Conservation (phyloP, 2,797 vertebrate genomes). For the Caiman crocodilus region DNA sequence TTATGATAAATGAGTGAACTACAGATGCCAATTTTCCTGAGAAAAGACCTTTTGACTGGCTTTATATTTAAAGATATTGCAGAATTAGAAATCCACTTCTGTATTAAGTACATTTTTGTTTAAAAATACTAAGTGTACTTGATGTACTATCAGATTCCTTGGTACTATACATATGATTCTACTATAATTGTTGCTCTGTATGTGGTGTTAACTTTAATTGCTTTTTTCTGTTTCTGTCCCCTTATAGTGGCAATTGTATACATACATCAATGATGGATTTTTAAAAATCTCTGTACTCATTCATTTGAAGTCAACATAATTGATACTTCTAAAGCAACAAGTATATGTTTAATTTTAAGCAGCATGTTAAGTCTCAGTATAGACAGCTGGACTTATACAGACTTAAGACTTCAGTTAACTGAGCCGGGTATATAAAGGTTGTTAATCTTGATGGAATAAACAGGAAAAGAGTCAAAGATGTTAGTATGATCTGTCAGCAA, state of each 20-base stretch:
- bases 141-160: not conserved
- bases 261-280: not conserved
- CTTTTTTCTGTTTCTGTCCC: not conserved
- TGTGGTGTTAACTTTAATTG: not conserved
- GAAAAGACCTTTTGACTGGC: constrained; percentile 27
- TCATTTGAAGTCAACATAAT: too few species aligned
- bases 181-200: not conserved
- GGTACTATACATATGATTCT: not conserved
- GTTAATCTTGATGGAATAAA: not conserved
- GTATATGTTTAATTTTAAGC: not conserved
- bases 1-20: not conserved
- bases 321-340: not conserved
- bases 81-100: constrained; percentile 5
- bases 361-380: not conserved
- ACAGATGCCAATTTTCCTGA: not conserved
- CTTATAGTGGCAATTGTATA: not conserved
- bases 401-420: not conserved
- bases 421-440: not conserved
- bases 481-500: not conserved
- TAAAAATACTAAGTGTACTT: not conserved
- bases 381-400: not conserved
- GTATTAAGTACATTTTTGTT: constrained; percentile 7
- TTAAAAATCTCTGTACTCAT: not conserved
- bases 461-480: not conserved
- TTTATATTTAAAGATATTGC: constrained; percentile 16